Evolutionary conservation across 1,140 invertebrate species (phyloP), one percentile per base, ranked within the genome.

Genomic region (Pachyrhynchus sulphureomaculatus): DNA sequence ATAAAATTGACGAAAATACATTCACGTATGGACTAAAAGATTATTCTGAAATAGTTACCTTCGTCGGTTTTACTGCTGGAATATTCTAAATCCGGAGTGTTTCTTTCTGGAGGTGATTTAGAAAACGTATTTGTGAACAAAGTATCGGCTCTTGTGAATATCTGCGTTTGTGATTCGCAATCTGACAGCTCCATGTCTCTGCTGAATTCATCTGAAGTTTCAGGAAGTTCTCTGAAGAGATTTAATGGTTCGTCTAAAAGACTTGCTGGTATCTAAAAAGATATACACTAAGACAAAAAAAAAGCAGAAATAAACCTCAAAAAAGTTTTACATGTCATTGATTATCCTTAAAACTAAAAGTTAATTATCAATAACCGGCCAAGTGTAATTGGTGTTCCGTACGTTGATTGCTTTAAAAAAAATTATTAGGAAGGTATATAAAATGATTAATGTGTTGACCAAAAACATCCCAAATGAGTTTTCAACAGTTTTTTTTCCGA

Each of bases 81-180:
- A 65, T 64, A 73, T 12, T 71, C 70, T 20, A 69, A 58, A 44
- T 75, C 73, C 8, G 79, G 76, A 55, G 79, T 80, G 66, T 75
- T 67, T 45, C 63, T 62, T 53, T 72, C 70, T 6, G 71, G 65
- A 8, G 73, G 71, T 26, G 69, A 64, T 66, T 75, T 76, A 2
- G 71, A 65, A 69, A 75, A 76, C 4, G 78, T 75, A 18, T 77
- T 76, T 3, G 81, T 78, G 24, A 84, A 80, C 0, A 81, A 79
- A 47, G 82, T 81, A 20, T 82, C 80, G 62, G 80, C 48, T n/a
- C 60, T 34, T 1, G 81, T 82, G 67, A 86, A 86, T 4, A 83
- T 65, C 12, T 79, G 83, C 0, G 65, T 66, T 68, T 85, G 84
- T 1, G 81, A 80, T 54, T 84, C 80, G 29, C 80, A 79, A 59